Evolutionary conservation across 2,113 vertebrate genomes (phyloP).

Genomic region (Suricata suricatta): DNA sequence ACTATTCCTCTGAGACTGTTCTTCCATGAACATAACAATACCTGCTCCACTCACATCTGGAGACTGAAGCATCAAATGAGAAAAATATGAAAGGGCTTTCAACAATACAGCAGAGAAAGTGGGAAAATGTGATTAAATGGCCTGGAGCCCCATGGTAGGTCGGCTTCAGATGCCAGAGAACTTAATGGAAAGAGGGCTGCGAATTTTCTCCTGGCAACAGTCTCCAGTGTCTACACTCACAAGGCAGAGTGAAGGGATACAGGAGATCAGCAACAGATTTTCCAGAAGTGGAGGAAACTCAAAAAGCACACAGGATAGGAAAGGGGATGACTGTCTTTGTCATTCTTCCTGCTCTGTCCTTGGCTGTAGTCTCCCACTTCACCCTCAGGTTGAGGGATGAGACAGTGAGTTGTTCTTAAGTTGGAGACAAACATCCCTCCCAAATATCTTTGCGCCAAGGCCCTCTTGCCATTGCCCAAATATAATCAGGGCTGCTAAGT

Average conservation of each 20-base stretch:
- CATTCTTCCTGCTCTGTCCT: neutral
- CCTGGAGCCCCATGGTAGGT: neutral
- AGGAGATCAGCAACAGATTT: neutral
- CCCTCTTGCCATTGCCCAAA: neutral
- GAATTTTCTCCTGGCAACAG: neutral
- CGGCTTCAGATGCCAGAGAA: neutral
- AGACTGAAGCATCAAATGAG: neutral
- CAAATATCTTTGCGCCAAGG: neutral
- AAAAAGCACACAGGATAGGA: accelerated
- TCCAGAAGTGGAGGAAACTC: neutral
- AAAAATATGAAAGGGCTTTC: neutral
- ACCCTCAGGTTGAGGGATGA: neutral
- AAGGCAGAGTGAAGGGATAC: neutral
- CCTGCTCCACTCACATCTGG: neutral
- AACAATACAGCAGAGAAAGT: neutral
- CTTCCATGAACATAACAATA: neutral
- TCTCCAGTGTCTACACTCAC: accelerated
- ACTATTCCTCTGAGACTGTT: neutral
- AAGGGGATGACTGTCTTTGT: neutral
- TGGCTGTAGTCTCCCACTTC: neutral
- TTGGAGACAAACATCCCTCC: neutral
- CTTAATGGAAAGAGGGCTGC: neutral
- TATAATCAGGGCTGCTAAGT: neutral
- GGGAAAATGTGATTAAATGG: neutral
- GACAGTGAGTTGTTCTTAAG: neutral